These are phyloP conservation scores for Premnoplex brunnescens DNA, from an alignment of 2,797 vertebrate species.

Conservation along the genomic window DNA sequence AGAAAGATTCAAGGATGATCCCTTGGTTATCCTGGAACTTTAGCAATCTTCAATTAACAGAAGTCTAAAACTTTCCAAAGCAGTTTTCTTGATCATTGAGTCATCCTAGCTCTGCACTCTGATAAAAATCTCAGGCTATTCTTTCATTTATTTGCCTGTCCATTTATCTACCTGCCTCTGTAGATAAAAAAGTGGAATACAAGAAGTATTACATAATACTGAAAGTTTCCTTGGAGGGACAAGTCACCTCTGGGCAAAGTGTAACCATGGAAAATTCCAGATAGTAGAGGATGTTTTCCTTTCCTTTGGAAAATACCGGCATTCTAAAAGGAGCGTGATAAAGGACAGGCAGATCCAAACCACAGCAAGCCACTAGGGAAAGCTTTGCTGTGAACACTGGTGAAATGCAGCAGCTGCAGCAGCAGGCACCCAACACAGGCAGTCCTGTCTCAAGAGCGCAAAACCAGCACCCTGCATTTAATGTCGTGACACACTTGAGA, in stretches of 20 bases:
- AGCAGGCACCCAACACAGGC: background rate
- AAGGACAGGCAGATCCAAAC: background rate
- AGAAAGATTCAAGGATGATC: background rate
- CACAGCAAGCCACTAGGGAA: background rate
- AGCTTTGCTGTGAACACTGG: background rate
- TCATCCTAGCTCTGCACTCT: background rate
- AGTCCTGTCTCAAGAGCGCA: accelerated
- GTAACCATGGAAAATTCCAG: constrained; percentile 51
- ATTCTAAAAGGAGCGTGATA: background rate
- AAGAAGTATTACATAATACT: background rate
- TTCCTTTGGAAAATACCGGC: background rate
- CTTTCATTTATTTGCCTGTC: constrained; percentile 1
- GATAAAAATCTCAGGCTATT: constrained; percentile 46
- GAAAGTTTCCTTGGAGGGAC: background rate
- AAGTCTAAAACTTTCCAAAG: constrained; percentile 24
- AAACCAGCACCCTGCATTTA: background rate
- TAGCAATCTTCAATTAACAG: background rate
- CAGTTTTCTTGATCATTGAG: background rate
- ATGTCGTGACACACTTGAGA: accelerated
- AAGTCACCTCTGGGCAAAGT: background rate
- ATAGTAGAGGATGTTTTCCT: background rate
- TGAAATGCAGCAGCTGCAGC: background rate
- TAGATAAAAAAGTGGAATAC: background rate
- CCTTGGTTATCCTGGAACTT: constrained; percentile 23
- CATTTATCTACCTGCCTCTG: background rate